Conservation (phyloP, 2,888 invertebrate species). For the Fissipunctia ypsillon region DNA sequence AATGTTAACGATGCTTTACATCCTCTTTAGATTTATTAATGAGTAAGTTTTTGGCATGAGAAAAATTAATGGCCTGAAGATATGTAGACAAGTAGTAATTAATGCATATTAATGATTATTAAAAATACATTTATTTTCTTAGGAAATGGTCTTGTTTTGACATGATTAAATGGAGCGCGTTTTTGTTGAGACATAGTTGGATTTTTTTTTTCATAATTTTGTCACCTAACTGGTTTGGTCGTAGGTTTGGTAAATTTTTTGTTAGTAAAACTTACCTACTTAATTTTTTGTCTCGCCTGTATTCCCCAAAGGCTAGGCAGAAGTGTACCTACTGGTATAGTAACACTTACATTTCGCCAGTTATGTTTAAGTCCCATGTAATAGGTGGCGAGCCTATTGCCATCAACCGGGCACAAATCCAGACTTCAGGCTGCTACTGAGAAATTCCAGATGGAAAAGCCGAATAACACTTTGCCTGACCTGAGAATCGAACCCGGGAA, state of each 20-base stretch:
- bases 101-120: slow-evolving; percentile 43
- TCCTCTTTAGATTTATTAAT: slow-evolving; percentile 54
- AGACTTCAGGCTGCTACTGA: no score
- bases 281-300: no score
- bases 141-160: slow-evolving; percentile 24
- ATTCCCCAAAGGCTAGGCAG: no score
- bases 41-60: slow-evolving; percentile 53
- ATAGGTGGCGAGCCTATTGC: no score
- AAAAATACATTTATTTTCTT: slow-evolving; percentile 41
- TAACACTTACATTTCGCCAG: no score
- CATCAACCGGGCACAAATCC: no score
- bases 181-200: slow-evolving; percentile 10
- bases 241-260: background rate
- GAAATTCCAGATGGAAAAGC: no score
- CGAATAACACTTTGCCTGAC: no score
- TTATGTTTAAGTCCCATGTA: no score
- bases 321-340: no score
- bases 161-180: slow-evolving; percentile 20
- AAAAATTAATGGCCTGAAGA: slow-evolving; percentile 39
- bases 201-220: background rate
- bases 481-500: no score
- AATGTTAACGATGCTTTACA: slow-evolving; percentile 50
- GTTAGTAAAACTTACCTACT: no score
- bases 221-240: background rate
- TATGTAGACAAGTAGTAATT: slow-evolving; percentile 55